Evolutionary conservation across 1,140 invertebrate species (phyloP), one percentile per base, ranked within the genome.

Genomic region (Lethrus apterus): DNA sequence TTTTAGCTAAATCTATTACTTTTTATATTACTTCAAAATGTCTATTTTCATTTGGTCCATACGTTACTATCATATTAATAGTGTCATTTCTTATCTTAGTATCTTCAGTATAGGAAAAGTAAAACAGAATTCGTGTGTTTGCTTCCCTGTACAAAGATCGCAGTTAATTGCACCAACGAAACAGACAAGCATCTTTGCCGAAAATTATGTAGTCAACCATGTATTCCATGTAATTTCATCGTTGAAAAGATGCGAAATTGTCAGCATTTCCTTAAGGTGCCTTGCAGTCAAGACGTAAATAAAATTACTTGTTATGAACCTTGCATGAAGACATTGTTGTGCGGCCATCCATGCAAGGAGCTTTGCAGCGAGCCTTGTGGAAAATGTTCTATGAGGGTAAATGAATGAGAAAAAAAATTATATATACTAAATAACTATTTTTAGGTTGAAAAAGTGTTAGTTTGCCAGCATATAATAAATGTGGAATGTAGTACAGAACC

Each of bases 91-190:
- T n/a, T n/a, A n/a, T n/a, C n/a, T n/a, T 45, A n/a, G n/a, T n/a
- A n/a, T 51, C 69, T 71, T 49, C 57, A 77, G 73, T 74, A 72
- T 57, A 41, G 58, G 20, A n/a, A n/a, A n/a, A n/a, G n/a, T n/a
- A n/a, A n/a, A n/a, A n/a, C n/a, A n/a, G n/a, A n/a, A n/a, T n/a
- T n/a, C n/a, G n/a, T n/a, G n/a, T n/a, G n/a, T n/a, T n/a, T n/a
- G n/a, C n/a, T n/a, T n/a, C n/a, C n/a, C n/a, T 79, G 76, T 51
- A 58, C 56, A 1, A 65, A 59, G 51, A 48, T 52, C 0, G 70
- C 67, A 13, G 57, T 58, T 14, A 64, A 63, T 9, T 76, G 73
- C 51, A 62, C 56, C n/a, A n/a, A n/a, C n/a, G n/a, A n/a, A 3
- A 42, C 35, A 13, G 46, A 56, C 4, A 56, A 64, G 14, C 76